phyloP scores from a whole-genome alignment of 2,888 invertebrate genomes.

The Nowickia ferox region DNA sequence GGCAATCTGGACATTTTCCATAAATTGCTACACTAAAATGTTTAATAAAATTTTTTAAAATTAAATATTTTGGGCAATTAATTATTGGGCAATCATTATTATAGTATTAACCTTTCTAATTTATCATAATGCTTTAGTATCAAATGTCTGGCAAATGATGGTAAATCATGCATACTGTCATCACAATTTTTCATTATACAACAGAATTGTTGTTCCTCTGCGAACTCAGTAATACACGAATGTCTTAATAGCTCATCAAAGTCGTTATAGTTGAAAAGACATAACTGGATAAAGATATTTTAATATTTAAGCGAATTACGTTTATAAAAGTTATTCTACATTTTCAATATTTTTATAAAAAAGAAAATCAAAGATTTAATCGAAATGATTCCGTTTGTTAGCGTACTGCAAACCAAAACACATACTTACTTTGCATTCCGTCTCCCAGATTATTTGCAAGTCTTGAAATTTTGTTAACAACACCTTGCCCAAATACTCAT shows the following conservation, averaged over 20 bases:
- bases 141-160: constrained; percentile 78
- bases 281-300: constrained; percentile 64
- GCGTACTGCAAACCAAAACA: too few species aligned
- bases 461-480: constrained; percentile 77
- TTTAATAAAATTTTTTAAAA: not conserved
- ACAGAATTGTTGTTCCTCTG: constrained; percentile 68
- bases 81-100: too few species aligned
- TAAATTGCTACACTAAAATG: constrained; percentile 67
- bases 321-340: not conserved
- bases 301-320: not conserved
- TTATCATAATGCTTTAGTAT: constrained; percentile 78
- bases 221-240: constrained; percentile 67
- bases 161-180: constrained; percentile 69
- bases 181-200: constrained; percentile 76
- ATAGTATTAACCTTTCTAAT: constrained; percentile 74
- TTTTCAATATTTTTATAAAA: not conserved
- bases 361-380: too few species aligned
- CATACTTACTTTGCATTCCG: constrained; percentile 74
- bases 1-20: constrained; percentile 78
- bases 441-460: constrained; percentile 75
- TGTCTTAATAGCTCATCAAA: constrained; percentile 74
- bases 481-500: constrained; percentile 75
- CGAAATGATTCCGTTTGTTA: too few species aligned
- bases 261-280: constrained; percentile 71
- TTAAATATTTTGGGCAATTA: not conserved